phyloP scores from a whole-genome alignment of 2,113 vertebrate genomes.

The Chunga burmeisteri region DNA sequence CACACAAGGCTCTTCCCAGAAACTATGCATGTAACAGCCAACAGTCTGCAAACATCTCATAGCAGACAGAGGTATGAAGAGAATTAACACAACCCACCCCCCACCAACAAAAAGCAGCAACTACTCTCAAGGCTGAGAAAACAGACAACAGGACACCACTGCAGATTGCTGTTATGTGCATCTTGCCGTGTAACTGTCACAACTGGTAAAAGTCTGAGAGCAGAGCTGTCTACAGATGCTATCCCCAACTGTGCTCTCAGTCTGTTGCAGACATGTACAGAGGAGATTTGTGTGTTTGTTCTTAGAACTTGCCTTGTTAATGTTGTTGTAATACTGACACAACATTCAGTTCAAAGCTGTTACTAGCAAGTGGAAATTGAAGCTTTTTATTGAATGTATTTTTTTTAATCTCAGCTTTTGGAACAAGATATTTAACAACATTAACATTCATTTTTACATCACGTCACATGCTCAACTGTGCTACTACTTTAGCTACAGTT shows the following conservation, averaged over 20 bases:
- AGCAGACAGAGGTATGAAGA: neutral
- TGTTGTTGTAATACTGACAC: neutral
- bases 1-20: neutral
- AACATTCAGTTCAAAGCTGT: neutral
- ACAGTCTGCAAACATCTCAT: neutral
- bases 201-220: neutral
- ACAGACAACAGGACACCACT: neutral
- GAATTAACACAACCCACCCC: neutral
- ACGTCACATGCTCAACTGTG: neutral
- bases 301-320: neutral
- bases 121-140: neutral
- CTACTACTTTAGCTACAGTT: neutral
- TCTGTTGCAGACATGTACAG: neutral
- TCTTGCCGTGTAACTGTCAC: neutral
- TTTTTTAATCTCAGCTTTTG: neutral
- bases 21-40: neutral
- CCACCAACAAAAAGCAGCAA: neutral
- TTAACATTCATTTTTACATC: neutral
- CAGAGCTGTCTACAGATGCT: neutral
- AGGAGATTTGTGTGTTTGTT: neutral
- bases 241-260: neutral
- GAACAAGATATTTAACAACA: slow-evolving; percentile 10
- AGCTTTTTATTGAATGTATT: neutral
- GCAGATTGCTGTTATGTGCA: neutral
- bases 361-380: neutral